phyloP scores from a whole-genome alignment of 2,888 invertebrate genomes.

The Orthosia gracilis region DNA sequence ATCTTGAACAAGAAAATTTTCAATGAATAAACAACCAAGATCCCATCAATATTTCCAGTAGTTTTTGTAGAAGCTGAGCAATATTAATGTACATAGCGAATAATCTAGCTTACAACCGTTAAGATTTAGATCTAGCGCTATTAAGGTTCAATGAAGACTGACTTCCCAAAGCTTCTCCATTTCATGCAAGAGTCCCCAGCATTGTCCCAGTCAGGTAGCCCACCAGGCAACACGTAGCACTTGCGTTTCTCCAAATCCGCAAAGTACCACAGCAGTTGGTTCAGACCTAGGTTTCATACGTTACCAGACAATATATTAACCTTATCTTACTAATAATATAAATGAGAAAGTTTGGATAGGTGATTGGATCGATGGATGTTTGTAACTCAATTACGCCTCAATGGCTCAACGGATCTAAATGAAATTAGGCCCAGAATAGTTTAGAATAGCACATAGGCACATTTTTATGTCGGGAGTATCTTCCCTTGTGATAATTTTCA shows the following conservation, averaged over 20 bases:
- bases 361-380: too few species aligned
- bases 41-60: neutral
- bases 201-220: slow-evolving; percentile 94
- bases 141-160: slow-evolving; percentile 75
- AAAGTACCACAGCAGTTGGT: slow-evolving; percentile 98
- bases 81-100: neutral
- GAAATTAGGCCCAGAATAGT: too few species aligned
- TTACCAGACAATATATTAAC: neutral
- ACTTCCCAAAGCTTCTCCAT: slow-evolving; percentile 97
- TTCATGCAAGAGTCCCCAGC: slow-evolving; percentile 95
- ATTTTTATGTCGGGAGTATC: too few species aligned
- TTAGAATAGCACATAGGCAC: too few species aligned
- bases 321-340: too few species aligned
- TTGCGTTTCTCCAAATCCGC: slow-evolving; percentile 96
- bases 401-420: too few species aligned
- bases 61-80: neutral
- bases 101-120: neutral
- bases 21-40: neutral
- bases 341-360: too few species aligned
- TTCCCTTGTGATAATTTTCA: too few species aligned
- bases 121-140: slow-evolving; percentile 31
- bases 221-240: slow-evolving; percentile 94
- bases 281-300: slow-evolving; percentile 89
- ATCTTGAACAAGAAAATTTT: too few species aligned
- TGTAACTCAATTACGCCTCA: too few species aligned